Evolutionary conservation across 2,888 invertebrate genomes (phyloP), one percentile per base, ranked within the genome.

Genomic region (Dioctria linearis): DNA sequence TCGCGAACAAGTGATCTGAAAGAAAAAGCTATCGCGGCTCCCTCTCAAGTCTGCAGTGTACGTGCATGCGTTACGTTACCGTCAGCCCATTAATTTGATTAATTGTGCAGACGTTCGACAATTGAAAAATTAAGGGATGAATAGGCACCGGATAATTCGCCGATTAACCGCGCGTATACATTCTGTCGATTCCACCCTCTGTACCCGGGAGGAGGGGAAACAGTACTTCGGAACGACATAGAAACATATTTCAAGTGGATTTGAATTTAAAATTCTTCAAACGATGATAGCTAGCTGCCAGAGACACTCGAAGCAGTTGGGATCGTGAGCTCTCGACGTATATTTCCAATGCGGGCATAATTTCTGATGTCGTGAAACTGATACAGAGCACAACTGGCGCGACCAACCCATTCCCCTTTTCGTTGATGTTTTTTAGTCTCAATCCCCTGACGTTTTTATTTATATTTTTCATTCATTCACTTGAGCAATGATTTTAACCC

Each of bases 71-170:
- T 51, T 13, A 37, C 46, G 46, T 8, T 54, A 67, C 75, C 39
- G 67, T 40, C 40, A 8, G 54, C 73, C 80, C 81, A 80, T 81
- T 83, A 80, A 83, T 80, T 82, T 83, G 73, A 82, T 80, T 82
- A 80, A 82, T 80, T 82, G 80, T 73, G 79, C 79, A 66, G 73
- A 82, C 75, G 75, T 57, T 59, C 79, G 82, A 66, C 80, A 80
- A 80, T 79, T 79, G 80, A 78, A 81, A 78, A 81, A 66, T 80
- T 69, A 81, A 80, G 61, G 63, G 80, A 80, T 80, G 76, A 80
- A 78, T 66, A 51, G 76, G 76, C 46, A 76, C 49, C 79, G 80
- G 76, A 81, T 81, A 79, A 81, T 81, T 79, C 79, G 67, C 65
- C 67, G 67, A 67, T 81, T 79, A 81, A 76, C 69, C 43, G 43